Evolutionary conservation across 2,888 invertebrate genomes (phyloP), one percentile per base, ranked within the genome.

Genomic region (Nomada hirtipes): DNA sequence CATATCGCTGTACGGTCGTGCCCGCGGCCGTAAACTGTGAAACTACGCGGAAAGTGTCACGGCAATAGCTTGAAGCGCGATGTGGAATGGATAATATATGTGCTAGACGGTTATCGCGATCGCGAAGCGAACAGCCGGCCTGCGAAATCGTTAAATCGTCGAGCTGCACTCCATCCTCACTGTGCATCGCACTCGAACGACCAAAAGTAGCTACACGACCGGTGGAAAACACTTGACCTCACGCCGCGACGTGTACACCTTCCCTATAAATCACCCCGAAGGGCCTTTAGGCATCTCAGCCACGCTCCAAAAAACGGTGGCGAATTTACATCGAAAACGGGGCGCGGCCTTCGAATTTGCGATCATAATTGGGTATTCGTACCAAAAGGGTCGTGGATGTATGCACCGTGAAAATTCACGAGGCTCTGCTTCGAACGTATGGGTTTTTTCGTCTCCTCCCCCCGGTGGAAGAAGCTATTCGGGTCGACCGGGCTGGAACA

Each of bases 161-260:
- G 47, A 70, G 70, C 68, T 57, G 60, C 36, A 55, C 63, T 55
- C 23, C 63, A 64, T 69, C 82, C 36, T 50, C 53, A 50, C 52
- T 52, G 53, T 71, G 44, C 59, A 60, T 57, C 64, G 20, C 69
- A 26, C 63, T 64, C 63, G 74, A 67, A 71, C 18, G 70, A 52
- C 18, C 36, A 47, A 63, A 75, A 76, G 75, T 71, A 71, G 68
- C 53, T 70, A 59, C 69, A 76, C 70, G 50, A 67, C 57, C 71
- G 60, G 63, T 72, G 67, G 50, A 76, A 57, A 83, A 68, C 75
- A 72, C 72, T 83, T 83, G 68, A 83, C 69, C 83, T 59, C 67
- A 57, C 52, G 73, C 29, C n/a, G 57, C 55, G 29, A 64, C 63
- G 18, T 47, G 42, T 63, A 63, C 60, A 73, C 47, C 59, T 60